Evolutionary conservation across 2,113 vertebrate species (phyloP).

Genomic region (Neotragus moschatus): DNA sequence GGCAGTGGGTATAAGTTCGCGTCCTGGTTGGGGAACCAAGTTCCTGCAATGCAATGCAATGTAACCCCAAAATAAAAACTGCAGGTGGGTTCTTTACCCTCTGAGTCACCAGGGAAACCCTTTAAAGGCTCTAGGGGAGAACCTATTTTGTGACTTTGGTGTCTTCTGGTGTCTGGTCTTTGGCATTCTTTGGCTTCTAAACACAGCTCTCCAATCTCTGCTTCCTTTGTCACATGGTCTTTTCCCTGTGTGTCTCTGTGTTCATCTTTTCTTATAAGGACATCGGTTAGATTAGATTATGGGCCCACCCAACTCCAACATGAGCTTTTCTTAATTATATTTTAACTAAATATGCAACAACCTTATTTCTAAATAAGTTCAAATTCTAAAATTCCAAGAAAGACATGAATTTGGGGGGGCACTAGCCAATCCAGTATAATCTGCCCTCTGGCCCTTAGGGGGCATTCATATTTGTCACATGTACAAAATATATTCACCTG

Average conservation of each 20-base stretch:
- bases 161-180: neutral
- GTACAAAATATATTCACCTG: neutral
- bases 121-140: neutral
- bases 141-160: neutral
- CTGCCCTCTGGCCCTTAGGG: neutral
- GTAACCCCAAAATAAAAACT: neutral
- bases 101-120: neutral
- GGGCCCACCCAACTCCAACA: neutral
- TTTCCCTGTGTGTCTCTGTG: neutral
- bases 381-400: neutral
- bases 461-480: neutral
- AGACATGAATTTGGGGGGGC: neutral
- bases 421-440: neutral
- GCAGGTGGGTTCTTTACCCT: neutral
- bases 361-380: neutral
- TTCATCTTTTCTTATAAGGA: neutral
- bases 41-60: neutral
- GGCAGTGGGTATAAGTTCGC: fast-evolving
- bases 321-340: neutral
- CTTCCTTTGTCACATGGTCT: neutral
- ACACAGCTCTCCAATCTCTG: neutral
- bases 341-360: neutral
- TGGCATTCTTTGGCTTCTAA: neutral
- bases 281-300: neutral
- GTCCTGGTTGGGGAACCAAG: neutral